Evolutionary conservation across 2,888 invertebrate genomes (phyloP).

Genomic region (Brachypterus glaber): DNA sequence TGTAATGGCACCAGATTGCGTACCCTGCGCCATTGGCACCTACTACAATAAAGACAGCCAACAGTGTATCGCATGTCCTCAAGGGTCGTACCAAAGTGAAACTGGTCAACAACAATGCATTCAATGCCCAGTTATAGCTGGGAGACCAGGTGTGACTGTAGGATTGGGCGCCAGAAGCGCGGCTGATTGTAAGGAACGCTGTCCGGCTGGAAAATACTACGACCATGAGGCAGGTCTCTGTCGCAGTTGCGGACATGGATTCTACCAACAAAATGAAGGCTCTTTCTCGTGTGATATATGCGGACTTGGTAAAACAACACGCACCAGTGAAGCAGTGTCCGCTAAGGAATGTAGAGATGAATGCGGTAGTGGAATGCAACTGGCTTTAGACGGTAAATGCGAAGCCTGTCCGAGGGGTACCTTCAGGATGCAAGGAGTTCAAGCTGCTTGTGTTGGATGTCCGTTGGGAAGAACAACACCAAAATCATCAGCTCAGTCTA

Average conservation of each 20-base stretch:
- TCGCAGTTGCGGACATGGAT: constrained; percentile 87
- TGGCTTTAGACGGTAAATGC: constrained; percentile 81
- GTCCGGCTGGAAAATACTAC: constrained; percentile 89
- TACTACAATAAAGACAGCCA: constrained; percentile 69
- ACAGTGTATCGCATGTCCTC: constrained; percentile 72
- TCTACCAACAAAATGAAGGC: constrained; percentile 84
- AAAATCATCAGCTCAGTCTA: constrained; percentile 67
- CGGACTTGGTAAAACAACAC: constrained; percentile 83
- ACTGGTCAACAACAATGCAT: constrained; percentile 82
- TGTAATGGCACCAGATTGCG: constrained; percentile 86
- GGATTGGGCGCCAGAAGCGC: constrained; percentile 80
- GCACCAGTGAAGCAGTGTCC: constrained; percentile 81
- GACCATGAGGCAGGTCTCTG: constrained; percentile 83
- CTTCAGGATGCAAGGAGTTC: constrained; percentile 68
- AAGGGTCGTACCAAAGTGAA: constrained; percentile 90
- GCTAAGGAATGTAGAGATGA: constrained; percentile 83
- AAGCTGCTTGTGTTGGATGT: constrained; percentile 79
- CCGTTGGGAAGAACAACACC: constrained; percentile 87
- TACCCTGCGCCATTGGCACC: constrained; percentile 86
- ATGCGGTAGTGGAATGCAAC: constrained; percentile 75
- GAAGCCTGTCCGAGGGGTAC: constrained; percentile 78
- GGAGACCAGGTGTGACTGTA: constrained; percentile 81
- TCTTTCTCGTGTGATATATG: constrained; percentile 83
- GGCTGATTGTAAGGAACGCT: constrained; percentile 85
- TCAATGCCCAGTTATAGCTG: constrained; percentile 81